A percentile compares a stretch with the other conserved stretches of the same genome.
Evolutionary conservation across 2,113 vertebrate genomes (phyloP).

Genomic region (Semicossyphus pulcher): DNA sequence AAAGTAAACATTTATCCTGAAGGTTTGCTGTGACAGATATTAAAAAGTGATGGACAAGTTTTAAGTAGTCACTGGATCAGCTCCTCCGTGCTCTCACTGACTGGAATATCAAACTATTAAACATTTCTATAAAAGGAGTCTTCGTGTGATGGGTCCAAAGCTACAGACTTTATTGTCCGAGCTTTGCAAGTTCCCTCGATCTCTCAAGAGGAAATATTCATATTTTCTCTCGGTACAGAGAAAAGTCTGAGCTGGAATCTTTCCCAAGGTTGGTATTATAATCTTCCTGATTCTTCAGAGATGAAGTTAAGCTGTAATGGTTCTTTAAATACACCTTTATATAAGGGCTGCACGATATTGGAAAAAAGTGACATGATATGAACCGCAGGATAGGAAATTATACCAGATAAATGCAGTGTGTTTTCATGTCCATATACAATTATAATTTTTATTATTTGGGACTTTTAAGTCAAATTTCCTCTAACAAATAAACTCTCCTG

Average conservation of each 20-base stretch:
- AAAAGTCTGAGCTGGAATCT: neutral
- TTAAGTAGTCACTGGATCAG: constrained; percentile 30
- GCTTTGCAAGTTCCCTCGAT: neutral
- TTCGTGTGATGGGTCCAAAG: neutral
- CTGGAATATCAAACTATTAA: constrained; percentile 34
- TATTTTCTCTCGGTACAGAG: neutral
- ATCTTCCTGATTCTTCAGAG: neutral
- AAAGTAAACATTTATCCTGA: constrained; percentile 69
- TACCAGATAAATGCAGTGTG: no score
- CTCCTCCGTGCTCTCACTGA: constrained; percentile 22
- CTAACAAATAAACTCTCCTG: no score
- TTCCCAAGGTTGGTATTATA: neutral
- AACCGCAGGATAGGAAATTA: no score
- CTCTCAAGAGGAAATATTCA: constrained; percentile 2
- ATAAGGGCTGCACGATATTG: no score
- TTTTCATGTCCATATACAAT: no score
- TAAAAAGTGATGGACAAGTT: constrained; percentile 56
- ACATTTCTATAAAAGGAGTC: constrained; percentile 36
- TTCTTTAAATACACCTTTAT: no score
- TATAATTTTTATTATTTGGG: no score
- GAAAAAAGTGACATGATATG: no score
- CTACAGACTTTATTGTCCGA: constrained; percentile 8
- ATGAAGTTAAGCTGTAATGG: no score
- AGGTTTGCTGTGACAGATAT: constrained; percentile 58
- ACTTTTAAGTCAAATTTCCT: no score